These are phyloP conservation scores for Apostichopus parvimensis DNA, from an alignment of 35 echinoderm and acorn worm genomes.

Conservation along the genomic window DNA sequence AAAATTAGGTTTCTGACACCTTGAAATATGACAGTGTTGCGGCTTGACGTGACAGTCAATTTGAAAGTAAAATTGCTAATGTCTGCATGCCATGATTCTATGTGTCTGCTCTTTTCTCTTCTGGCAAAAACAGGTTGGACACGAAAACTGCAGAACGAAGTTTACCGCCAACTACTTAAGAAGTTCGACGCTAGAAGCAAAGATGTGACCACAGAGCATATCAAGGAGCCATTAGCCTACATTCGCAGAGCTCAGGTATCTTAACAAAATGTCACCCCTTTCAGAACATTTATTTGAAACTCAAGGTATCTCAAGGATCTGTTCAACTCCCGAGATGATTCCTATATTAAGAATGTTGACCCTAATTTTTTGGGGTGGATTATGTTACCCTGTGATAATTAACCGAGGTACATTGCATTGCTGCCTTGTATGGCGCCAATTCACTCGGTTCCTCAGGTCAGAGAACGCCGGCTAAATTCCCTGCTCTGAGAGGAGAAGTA, in stretches of 20 bases:
- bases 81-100: too few species aligned
- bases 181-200: constrained; percentile 59
- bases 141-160: constrained; percentile 84
- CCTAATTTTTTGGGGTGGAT: constrained; percentile 1
- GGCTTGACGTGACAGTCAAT: too few species aligned
- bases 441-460: background rate
- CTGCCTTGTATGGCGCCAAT: background rate
- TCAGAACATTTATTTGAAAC: constrained; percentile 10
- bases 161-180: constrained; percentile 73
- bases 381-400: background rate
- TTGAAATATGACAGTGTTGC: too few species aligned
- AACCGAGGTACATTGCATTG: background rate
- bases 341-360: constrained; percentile 8
- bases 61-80: too few species aligned
- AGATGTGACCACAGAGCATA: constrained; percentile 62
- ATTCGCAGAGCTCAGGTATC: constrained; percentile 94
- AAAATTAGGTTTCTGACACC: too few species aligned
- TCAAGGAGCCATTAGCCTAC: constrained; percentile 91
- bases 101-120: background rate
- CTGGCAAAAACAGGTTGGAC: constrained; percentile 68
- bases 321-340: constrained; percentile 14
- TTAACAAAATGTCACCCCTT: background rate
- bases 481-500: background rate
- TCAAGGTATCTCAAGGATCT: background rate
- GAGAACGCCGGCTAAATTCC: background rate